A percentile compares a stretch with the other conserved stretches of the same genome.
Evolutionary conservation across 2,888 invertebrate genomes (phyloP).

Genomic region (Parasteatoda lunata): DNA sequence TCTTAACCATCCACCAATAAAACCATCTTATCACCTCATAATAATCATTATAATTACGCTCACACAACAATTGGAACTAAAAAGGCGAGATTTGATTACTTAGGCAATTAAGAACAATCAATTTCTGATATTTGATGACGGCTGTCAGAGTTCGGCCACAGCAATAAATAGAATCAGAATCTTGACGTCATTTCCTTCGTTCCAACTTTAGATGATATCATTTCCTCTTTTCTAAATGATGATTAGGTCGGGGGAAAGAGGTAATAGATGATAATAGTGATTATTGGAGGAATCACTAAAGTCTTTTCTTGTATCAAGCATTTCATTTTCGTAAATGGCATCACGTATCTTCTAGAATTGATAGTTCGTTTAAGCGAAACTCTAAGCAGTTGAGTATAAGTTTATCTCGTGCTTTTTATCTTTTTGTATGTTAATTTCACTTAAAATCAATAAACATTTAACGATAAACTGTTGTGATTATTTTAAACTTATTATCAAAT

Average conservation of each 20-base stretch:
- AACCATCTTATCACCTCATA: too few species aligned
- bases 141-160: not conserved
- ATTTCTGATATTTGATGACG: not conserved
- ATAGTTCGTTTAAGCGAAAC: too few species aligned
- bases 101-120: not conserved
- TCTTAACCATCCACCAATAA: too few species aligned
- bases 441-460: too few species aligned
- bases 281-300: not conserved
- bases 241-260: constrained; percentile 6
- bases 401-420: too few species aligned
- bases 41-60: too few species aligned
- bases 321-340: constrained; percentile 1
- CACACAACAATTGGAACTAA: not conserved
- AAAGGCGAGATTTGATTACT: not conserved
- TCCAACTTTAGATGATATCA: not conserved
- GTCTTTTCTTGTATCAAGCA: not conserved
- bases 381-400: too few species aligned
- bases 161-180: not conserved
- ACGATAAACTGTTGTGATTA: too few species aligned
- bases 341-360: not conserved
- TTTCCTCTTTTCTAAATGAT: constrained; percentile 11
- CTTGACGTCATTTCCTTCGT: constrained; percentile 12
- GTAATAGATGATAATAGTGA: not conserved
- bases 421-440: too few species aligned
- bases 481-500: too few species aligned